Evolutionary conservation across 2,797 vertebrate genomes (phyloP).

Genomic region (Propithecus deckenii): DNA sequence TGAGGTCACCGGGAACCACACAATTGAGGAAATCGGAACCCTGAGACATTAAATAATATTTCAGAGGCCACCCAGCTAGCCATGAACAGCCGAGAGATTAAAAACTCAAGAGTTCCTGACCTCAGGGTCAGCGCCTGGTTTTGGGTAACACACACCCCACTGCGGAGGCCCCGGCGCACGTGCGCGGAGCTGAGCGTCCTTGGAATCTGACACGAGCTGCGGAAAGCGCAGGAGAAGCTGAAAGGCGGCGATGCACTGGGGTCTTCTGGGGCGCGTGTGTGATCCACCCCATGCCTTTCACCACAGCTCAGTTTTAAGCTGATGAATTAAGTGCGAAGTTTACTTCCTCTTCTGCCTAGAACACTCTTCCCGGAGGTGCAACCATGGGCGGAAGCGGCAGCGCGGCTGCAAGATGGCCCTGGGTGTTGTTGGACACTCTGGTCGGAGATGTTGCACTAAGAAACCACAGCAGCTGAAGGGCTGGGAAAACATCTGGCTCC

Average conservation of each 20-base stretch:
- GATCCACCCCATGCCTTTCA: background rate
- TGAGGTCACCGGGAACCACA: background rate
- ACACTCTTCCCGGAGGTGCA: no score
- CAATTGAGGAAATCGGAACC: constrained; percentile 28
- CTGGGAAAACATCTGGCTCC: constrained; percentile 14
- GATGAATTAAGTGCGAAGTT: background rate
- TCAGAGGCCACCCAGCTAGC: constrained; percentile 56
- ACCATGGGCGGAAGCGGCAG: fast-evolving
- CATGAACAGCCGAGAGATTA: background rate
- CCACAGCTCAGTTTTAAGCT: background rate
- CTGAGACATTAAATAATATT: constrained; percentile 53
- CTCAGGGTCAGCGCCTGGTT: constrained; percentile 17
- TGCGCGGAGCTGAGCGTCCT: background rate
- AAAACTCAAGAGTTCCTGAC: constrained; percentile 8
- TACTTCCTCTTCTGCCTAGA: background rate
- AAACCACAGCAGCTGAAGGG: background rate
- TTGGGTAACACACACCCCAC: background rate
- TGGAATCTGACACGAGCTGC: background rate
- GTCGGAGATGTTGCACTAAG: background rate
- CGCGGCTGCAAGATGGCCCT: background rate
- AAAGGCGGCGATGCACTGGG: fast-evolving
- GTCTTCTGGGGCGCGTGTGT: background rate
- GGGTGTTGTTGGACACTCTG: background rate
- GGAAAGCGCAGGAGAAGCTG: background rate
- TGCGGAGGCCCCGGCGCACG: fast-evolving